These are phyloP conservation scores for Lytechinus pictus DNA, from an alignment of 35 echinoderm and acorn worm species.

Conservation along the genomic window DNA sequence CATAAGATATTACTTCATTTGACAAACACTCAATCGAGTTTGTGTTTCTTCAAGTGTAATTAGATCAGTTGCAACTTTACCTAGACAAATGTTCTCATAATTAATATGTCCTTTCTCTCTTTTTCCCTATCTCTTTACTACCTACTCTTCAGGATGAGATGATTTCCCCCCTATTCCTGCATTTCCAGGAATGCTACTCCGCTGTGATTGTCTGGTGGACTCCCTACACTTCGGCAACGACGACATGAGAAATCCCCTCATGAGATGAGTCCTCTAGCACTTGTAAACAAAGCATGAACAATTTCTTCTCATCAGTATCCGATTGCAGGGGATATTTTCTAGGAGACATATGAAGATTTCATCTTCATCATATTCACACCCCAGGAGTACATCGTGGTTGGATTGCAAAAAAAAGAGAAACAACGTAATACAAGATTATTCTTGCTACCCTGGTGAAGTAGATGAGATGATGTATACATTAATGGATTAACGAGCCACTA, in stretches of 20 bases:
- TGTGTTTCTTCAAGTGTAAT: too few relatives aligned
- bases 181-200: background rate
- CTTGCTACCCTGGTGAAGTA: background rate
- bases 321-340: background rate
- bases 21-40: too few relatives aligned
- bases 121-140: background rate
- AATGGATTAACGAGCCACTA: background rate
- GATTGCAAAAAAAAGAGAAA: too few relatives aligned
- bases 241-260: background rate
- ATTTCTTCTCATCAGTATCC: background rate
- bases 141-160: background rate
- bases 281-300: background rate
- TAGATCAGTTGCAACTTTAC: background rate
- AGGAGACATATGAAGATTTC: background rate
- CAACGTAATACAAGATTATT: background rate
- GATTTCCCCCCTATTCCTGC: background rate
- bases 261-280: background rate
- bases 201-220: background rate
- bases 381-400: too few relatives aligned
- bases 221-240: background rate
- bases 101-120: background rate
- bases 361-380: too few relatives aligned
- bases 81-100: background rate
- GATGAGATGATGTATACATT: background rate
- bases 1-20: too few relatives aligned